phyloP scores from a whole-genome alignment of 2,113 vertebrate genomes.

The Orientallactaga bullata region DNA sequence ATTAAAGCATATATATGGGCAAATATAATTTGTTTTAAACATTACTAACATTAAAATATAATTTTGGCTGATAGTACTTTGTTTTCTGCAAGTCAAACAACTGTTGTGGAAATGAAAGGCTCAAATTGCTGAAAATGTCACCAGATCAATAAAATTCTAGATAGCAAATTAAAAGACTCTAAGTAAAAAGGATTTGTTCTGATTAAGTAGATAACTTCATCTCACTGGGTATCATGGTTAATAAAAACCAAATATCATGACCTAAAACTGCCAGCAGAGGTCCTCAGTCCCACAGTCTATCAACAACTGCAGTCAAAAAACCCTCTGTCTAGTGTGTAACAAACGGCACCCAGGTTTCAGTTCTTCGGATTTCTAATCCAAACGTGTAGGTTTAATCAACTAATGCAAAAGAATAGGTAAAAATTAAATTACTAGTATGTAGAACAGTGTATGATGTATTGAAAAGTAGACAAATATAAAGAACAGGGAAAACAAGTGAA shows the following conservation, averaged over 20 bases:
- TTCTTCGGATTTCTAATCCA: background rate
- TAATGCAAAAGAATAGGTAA: background rate
- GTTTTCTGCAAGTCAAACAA: background rate
- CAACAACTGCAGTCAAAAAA: background rate
- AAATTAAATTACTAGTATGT: background rate
- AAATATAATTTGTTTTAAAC: slow-evolving; percentile 22
- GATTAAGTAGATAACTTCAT: background rate
- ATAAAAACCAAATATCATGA: background rate
- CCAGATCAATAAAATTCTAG: background rate
- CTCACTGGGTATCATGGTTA: too few relatives aligned
- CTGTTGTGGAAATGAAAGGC: background rate
- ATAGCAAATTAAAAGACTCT: slow-evolving; percentile 30
- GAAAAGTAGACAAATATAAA: background rate
- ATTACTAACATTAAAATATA: slow-evolving; percentile 33
- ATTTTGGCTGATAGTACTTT: slow-evolving; percentile 2
- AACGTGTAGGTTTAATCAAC: background rate
- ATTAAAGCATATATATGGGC: background rate
- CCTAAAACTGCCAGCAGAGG: slow-evolving; percentile 73
- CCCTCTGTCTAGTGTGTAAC: background rate
- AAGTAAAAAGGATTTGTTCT: slow-evolving; percentile 25
- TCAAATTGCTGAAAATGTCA: background rate
- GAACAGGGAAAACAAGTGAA: background rate
- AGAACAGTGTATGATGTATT: background rate
- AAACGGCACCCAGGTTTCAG: background rate
- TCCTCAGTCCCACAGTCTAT: slow-evolving; percentile 72